Conservation (phyloP, 2,113 vertebrate genomes). For the Protobothrops flavoviridis region DNA sequence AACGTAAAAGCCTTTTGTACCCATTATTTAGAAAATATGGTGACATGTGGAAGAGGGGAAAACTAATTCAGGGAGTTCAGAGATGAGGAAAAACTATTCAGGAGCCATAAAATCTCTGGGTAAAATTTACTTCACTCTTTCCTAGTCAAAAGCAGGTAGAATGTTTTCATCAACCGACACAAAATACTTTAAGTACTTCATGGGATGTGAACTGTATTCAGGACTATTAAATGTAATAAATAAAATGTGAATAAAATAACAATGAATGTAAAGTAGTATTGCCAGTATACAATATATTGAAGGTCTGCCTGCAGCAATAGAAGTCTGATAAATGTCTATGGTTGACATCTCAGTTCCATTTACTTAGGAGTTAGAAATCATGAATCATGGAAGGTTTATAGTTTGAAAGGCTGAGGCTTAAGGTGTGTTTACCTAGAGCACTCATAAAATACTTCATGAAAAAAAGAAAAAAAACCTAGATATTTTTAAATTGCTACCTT, state of each 20-base stretch:
- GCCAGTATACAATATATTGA: not conserved
- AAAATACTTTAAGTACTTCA: not conserved
- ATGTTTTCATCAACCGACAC: not conserved
- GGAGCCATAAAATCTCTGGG: not conserved
- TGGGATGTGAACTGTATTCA: not conserved
- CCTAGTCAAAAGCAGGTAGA: rapidly evolving
- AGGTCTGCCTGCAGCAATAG: not conserved
- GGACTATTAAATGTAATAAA: not conserved
- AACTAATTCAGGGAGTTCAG: not conserved
- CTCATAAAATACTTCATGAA: not conserved
- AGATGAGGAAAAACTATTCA: not conserved
- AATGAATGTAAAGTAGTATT: not conserved
- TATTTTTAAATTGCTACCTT: not conserved
- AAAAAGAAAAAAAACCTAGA: not conserved
- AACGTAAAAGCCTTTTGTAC: constrained; percentile 30
- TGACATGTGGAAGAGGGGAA: constrained; percentile 1
- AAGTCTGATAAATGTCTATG: not conserved
- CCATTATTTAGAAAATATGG: not conserved
- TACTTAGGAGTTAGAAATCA: not conserved
- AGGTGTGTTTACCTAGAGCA: rapidly evolving
- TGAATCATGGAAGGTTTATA: not conserved
- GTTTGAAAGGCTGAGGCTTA: not conserved
- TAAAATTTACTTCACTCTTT: not conserved
- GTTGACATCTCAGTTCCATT: constrained; percentile 6
- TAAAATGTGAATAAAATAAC: not conserved